A percentile compares a stretch with the other conserved stretches of the same genome.
Evolutionary conservation across 2,888 invertebrate species (phyloP).

Genomic region (Sinodicranocentrus sp.): DNA sequence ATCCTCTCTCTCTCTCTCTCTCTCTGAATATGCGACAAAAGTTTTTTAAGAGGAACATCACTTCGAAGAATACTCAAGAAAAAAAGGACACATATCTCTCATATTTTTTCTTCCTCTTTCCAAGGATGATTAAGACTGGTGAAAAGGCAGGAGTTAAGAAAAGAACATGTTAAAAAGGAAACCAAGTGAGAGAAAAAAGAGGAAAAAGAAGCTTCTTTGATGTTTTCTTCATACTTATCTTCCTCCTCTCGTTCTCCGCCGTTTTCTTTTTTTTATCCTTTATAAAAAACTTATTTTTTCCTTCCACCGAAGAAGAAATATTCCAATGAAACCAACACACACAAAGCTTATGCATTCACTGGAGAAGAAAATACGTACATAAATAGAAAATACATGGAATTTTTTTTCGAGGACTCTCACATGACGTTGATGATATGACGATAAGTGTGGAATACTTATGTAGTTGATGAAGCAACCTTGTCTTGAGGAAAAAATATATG

Average conservation of each 20-base stretch:
- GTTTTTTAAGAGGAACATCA: too few relatives aligned
- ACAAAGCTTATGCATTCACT: too few relatives aligned
- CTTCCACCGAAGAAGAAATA: background rate
- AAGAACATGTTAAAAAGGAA: constrained; percentile 3
- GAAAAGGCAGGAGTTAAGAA: background rate
- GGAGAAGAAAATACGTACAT: too few relatives aligned
- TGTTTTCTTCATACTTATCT: constrained; percentile 20
- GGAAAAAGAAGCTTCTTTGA: background rate
- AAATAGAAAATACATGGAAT: too few relatives aligned
- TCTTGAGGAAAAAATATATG: background rate
- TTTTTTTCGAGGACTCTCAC: too few relatives aligned
- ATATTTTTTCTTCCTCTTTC: background rate
- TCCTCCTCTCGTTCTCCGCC: background rate
- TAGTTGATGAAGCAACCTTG: background rate
- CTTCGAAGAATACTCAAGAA: too few relatives aligned
- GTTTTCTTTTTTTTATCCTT: too few relatives aligned
- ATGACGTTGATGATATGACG: constrained; percentile 5
- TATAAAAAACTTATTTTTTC: background rate
- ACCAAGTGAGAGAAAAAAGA: background rate
- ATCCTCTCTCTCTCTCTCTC: too few relatives aligned
- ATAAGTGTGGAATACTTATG: constrained; percentile 7
- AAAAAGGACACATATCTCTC: background rate
- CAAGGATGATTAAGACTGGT: constrained; percentile 5
- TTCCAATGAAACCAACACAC: background rate
- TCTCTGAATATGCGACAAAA: too few relatives aligned